phyloP scores from a whole-genome alignment of 2,888 invertebrate species.

The Therioaphis trifolii region DNA sequence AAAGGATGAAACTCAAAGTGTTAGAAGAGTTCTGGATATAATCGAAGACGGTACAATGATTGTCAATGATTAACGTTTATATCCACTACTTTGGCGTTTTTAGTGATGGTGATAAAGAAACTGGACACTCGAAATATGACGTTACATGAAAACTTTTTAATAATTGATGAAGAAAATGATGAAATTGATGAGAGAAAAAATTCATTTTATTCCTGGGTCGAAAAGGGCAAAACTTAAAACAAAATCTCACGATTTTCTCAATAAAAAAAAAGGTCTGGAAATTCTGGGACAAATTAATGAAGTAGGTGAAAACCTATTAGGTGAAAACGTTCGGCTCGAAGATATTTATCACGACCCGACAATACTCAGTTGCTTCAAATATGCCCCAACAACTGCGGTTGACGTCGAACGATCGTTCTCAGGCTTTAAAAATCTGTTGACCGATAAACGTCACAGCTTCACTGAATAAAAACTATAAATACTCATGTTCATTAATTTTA shows the following conservation, averaged over 20 bases:
- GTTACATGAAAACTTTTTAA: background rate
- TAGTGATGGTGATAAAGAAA: too few relatives aligned
- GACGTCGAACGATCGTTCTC: background rate
- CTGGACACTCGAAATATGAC: too few relatives aligned
- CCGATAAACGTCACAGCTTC: background rate
- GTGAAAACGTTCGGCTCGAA: background rate
- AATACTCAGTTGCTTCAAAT: background rate
- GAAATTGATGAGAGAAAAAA: too few relatives aligned
- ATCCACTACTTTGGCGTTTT: too few relatives aligned
- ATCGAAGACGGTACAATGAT: too few relatives aligned
- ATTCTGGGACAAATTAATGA: background rate
- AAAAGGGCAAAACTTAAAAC: background rate
- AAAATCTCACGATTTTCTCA: background rate
- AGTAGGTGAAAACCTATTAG: too few relatives aligned
- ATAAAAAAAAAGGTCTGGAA: background rate
- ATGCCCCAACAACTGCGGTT: background rate
- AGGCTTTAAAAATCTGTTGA: background rate
- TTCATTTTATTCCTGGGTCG: background rate
- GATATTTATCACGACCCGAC: background rate
- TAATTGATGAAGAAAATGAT: too few relatives aligned
- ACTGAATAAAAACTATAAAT: background rate
- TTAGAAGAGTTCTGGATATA: too few relatives aligned
- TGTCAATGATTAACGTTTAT: too few relatives aligned
- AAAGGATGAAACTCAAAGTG: too few relatives aligned
- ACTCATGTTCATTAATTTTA: background rate